Evolutionary conservation across 1,140 invertebrate genomes (phyloP), one percentile per base, ranked within the genome.

Genomic region (Mesaphorura yosii): DNA sequence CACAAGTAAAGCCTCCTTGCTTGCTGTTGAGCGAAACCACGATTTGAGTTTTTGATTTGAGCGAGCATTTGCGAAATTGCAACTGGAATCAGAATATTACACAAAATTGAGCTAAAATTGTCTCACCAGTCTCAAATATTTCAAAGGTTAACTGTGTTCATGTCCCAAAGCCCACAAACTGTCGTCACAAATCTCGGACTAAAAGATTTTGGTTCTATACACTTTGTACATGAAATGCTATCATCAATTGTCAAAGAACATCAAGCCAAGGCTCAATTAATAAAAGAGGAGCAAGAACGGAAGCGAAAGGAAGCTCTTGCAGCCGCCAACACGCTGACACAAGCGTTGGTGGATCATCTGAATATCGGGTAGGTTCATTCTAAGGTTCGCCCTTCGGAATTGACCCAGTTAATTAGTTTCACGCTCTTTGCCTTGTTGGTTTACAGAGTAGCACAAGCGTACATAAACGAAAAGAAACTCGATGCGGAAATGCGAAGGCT

Each of bases 401-500:
- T 20, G 22, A 10, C 10, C 10, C 22, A 15, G 22, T 10, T 41
- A 12, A 12, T 17, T 37, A 17, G 34, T 17, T 37, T 12, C 12
- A 17, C 12, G 34, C 34, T 12, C 34, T 12, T 12, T 17, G 34
- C 40, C 17, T 6, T 42, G 17, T 19, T 19, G 17, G 19, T 17
- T 25, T 40, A n/a, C 39, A 79, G 78, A 29, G 92, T 98, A 23
- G 90, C 93, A 3, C 90, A 97, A 73, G 93, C 94, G 3, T 98
- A 98, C 70, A 75, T 96, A 34, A 98, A 98, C 72, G 93, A 98
- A 69, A 96, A 96, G 66, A 84, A 90, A 67, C 72, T 98, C 26
- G 93, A 98, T 73, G 83, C 88, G 2, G 94, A 98, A 76, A 91
- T 92, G 2, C 96, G 96, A 71, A 84, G 92, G 58, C 72, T 98